A percentile compares a stretch with the other conserved stretches of the same genome.
Conservation (phyloP, 2,797 vertebrate species). For the Pelodytes ibericus region DNA sequence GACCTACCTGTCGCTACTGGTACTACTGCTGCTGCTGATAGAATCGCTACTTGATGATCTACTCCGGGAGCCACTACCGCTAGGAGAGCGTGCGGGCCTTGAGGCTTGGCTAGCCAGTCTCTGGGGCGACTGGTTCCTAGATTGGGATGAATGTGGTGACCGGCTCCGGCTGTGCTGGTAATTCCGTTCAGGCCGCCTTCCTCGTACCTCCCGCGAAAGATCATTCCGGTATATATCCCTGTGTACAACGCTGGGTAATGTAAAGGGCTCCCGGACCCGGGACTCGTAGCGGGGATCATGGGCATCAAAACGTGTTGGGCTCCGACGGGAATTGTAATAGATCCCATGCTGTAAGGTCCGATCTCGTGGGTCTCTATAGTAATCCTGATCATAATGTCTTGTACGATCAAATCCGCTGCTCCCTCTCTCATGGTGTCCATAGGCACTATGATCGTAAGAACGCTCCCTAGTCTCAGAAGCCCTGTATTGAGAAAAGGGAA, state of each 20-base stretch:
- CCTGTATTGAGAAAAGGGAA: slow-evolving; percentile 80
- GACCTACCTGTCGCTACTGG: slow-evolving; percentile 94
- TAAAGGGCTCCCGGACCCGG: slow-evolving; percentile 91
- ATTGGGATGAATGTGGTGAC: slow-evolving; percentile 93
- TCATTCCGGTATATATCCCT: slow-evolving; percentile 93
- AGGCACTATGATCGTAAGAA: slow-evolving; percentile 96
- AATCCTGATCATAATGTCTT: slow-evolving; percentile 97
- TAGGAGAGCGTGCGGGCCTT: slow-evolving; percentile 85
- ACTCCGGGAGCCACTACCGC: slow-evolving; percentile 89
- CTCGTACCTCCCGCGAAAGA: slow-evolving; percentile 88
- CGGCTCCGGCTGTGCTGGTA: slow-evolving; percentile 94
- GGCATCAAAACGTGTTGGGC: slow-evolving; percentile 93
- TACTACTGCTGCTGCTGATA: slow-evolving; percentile 97
- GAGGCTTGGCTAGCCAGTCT: slow-evolving; percentile 86
- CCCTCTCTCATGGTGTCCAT: slow-evolving; percentile 97
- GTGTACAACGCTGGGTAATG: slow-evolving; percentile 95
- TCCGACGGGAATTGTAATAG: slow-evolving; percentile 95
- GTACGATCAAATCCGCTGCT: slow-evolving; percentile 93
- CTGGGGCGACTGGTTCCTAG: slow-evolving; percentile 92
- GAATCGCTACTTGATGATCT: slow-evolving; percentile 97
- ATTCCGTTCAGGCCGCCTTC: slow-evolving; percentile 86
- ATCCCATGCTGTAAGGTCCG: slow-evolving; percentile 86
- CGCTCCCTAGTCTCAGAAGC: slow-evolving; percentile 95
- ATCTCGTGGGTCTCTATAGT: slow-evolving; percentile 93
- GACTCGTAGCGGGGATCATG: slow-evolving; percentile 94